These are phyloP conservation scores for Anastrepha ludens DNA, from an alignment of 1,140 invertebrate species.

Conservation along the genomic window DNA sequence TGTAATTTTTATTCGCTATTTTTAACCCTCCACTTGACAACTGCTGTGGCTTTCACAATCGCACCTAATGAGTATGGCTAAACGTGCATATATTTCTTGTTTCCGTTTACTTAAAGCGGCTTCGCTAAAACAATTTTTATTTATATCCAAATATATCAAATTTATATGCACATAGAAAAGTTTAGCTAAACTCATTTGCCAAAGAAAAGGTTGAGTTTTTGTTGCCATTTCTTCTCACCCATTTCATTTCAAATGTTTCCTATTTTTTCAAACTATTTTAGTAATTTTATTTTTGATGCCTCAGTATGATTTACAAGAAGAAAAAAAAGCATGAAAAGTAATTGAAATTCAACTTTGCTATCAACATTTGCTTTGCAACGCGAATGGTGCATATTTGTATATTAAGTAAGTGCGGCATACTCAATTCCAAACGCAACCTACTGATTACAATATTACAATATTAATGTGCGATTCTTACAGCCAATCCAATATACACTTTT, in stretches of 20 bases:
- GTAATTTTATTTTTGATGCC: neutral
- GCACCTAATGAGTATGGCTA: too few species aligned
- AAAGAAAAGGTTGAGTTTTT: neutral
- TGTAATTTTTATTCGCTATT: too few species aligned
- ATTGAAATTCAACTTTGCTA: neutral
- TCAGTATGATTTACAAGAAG: constrained; percentile 24
- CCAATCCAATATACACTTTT: neutral
- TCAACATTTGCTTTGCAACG: neutral
- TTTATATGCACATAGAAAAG: too few species aligned
- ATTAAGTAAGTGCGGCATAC: neutral
- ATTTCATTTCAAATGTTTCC: neutral
- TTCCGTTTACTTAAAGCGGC: too few species aligned
- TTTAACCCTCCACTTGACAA: too few species aligned
- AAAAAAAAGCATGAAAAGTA: neutral
- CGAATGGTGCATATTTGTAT: neutral
- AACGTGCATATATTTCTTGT: too few species aligned
- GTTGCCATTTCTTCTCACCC: neutral
- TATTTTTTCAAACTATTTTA: neutral
- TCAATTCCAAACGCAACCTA: neutral
- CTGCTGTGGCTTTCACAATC: too few species aligned
- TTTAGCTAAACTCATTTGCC: too few species aligned
- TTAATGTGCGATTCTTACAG: neutral
- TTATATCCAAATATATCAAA: too few species aligned
- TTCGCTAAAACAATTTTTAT: too few species aligned
- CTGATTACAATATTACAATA: constrained; percentile 8